Evolutionary conservation across 2,888 invertebrate genomes (phyloP).

Genomic region (Sinodicranocentrus sp.): DNA sequence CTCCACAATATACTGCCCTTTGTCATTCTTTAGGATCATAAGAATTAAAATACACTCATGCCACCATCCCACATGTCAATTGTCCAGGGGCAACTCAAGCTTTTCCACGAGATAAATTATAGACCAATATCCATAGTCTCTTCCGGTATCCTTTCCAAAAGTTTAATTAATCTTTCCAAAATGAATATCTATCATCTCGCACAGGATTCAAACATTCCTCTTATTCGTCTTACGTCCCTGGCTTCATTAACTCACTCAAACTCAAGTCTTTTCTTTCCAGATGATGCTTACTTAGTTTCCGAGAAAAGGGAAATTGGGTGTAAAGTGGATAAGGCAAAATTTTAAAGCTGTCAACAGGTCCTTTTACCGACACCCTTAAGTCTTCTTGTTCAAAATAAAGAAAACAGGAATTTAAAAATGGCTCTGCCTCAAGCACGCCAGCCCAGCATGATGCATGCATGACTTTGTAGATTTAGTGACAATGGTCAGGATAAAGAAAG

Average conservation of each 20-base stretch:
- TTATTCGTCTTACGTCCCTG: no score
- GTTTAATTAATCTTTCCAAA: no score
- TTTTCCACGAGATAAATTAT: neutral
- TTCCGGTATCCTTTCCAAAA: no score
- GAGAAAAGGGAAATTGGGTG: conserved; percentile 22
- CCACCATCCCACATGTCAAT: neutral
- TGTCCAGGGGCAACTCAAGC: conserved; percentile 14
- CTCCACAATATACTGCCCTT: no score
- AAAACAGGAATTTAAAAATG: no score
- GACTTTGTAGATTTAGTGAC: neutral
- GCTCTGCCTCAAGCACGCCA: neutral
- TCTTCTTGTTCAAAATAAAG: no score
- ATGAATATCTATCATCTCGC: no score
- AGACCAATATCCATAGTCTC: no score
- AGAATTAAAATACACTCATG: no score
- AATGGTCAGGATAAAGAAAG: neutral
- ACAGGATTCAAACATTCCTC: no score
- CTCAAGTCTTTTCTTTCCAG: conserved; percentile 1
- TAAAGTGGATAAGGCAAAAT: conserved; percentile 8
- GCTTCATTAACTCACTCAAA: neutral
- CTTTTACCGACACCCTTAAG: neutral
- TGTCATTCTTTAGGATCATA: no score
- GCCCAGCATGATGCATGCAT: neutral
- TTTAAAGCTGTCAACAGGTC: conserved; percentile 10
- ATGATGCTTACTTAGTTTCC: no score